These are phyloP conservation scores for Galeopterus variegatus DNA, from an alignment of 2,113 vertebrate genomes.

Conservation along the genomic window DNA sequence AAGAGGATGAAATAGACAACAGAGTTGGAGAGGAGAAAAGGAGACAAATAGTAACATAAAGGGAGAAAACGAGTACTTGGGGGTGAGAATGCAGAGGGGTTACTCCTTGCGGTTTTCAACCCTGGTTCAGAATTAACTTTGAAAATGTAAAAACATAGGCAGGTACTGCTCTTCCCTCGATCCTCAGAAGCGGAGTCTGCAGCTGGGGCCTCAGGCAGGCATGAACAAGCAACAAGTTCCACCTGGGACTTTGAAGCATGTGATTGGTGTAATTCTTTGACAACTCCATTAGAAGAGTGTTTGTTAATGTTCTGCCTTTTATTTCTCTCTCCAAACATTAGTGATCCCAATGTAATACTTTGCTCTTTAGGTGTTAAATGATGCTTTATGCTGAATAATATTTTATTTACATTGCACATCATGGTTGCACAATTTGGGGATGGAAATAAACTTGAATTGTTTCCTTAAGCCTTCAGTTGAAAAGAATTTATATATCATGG, in stretches of 20 bases:
- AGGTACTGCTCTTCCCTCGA: neutral
- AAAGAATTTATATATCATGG: slow-evolving; percentile 22
- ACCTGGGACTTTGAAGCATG: neutral
- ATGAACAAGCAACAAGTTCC: neutral
- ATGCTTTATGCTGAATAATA: neutral
- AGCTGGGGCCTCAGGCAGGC: neutral
- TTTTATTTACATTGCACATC: neutral
- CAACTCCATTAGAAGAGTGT: neutral
- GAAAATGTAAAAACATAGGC: neutral
- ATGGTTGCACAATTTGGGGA: neutral
- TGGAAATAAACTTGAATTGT: slow-evolving; percentile 17
- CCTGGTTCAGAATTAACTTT: neutral
- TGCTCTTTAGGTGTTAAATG: slow-evolving; percentile 12
- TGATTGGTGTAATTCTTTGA: neutral
- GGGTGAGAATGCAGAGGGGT: neutral
- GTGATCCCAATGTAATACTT: slow-evolving; percentile 37
- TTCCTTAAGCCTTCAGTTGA: slow-evolving; percentile 19
- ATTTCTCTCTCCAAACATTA: slow-evolving; percentile 55
- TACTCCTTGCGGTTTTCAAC: neutral
- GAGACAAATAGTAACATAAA: neutral
- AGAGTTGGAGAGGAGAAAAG: neutral
- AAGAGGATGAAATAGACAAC: neutral
- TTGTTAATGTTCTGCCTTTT: slow-evolving; percentile 19
- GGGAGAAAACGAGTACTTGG: neutral
- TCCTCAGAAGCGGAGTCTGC: neutral